A percentile compares a stretch with the other conserved stretches of the same genome.
These are phyloP conservation scores for Lepus americanus DNA, from an alignment of 2,113 vertebrate genomes.

Conservation along the genomic window DNA sequence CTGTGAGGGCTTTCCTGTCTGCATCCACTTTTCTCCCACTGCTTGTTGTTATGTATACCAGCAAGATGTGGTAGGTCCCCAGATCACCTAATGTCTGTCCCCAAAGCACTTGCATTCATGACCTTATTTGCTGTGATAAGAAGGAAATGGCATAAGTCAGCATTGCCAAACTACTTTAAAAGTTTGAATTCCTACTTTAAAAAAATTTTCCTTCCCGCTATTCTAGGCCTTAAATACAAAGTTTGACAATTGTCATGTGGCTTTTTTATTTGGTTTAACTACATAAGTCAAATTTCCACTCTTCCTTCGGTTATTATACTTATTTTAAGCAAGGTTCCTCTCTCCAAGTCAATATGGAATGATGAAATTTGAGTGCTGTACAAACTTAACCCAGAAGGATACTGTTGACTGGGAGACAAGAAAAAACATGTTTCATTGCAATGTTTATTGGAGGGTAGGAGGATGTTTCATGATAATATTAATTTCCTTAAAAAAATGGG, in stretches of 20 bases:
- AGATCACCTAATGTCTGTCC: background rate
- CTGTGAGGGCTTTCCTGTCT: background rate
- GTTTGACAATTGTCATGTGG: background rate
- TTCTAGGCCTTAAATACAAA: background rate
- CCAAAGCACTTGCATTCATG: background rate
- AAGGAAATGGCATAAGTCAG: background rate
- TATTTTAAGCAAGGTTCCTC: background rate
- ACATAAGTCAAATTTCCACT: background rate
- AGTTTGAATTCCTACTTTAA: background rate
- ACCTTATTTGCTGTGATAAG: background rate
- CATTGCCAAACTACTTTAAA: background rate
- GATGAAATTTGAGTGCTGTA: conserved; percentile 8
- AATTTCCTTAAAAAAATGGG: conserved; percentile 52
- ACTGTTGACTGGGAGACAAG: conserved; percentile 16
- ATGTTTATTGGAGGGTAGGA: conserved; percentile 33
- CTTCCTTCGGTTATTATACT: background rate
- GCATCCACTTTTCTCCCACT: background rate
- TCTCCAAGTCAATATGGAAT: background rate
- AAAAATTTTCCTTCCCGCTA: background rate
- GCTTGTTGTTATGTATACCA: background rate
- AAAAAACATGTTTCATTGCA: background rate
- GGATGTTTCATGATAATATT: conserved; percentile 59
- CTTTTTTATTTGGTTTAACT: background rate
- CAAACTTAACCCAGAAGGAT: background rate
- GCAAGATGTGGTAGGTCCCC: background rate